phyloP scores from a whole-genome alignment of 2,888 invertebrate species.

The Athalia cordata region DNA sequence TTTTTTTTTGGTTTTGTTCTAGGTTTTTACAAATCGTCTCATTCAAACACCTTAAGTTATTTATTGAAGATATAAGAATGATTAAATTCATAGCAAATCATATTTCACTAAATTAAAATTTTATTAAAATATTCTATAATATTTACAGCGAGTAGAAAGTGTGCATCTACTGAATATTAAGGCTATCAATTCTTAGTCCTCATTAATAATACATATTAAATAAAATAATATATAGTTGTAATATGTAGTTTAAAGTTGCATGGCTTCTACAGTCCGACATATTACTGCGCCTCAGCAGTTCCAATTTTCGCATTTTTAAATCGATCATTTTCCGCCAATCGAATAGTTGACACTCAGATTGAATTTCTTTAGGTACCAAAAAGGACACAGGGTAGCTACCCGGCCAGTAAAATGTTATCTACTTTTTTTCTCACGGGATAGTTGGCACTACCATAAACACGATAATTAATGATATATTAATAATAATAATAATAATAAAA shows the following conservation, averaged over 20 bases:
- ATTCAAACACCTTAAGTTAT: not conserved
- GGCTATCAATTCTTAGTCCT: constrained; percentile 40
- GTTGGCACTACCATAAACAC: not conserved
- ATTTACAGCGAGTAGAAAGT: constrained; percentile 66
- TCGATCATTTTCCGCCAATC: constrained; percentile 3
- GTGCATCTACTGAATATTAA: constrained; percentile 19
- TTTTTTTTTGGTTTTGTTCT: not conserved
- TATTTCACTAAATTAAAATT: constrained; percentile 56
- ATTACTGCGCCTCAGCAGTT: constrained; percentile 27
- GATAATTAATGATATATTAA: not conserved
- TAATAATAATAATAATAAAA: not conserved
- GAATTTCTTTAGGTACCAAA: not conserved
- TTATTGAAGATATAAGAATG: not conserved
- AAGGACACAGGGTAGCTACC: constrained; percentile 1
- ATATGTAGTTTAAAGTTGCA: constrained; percentile 23
- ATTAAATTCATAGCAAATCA: constrained; percentile 47
- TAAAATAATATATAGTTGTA: constrained; percentile 29
- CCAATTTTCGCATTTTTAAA: not conserved
- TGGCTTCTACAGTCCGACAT: constrained; percentile 29
- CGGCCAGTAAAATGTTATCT: constrained; percentile 4
- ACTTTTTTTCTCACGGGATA: not conserved
- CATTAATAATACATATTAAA: constrained; percentile 35
- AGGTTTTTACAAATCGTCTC: not conserved
- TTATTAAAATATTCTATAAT: constrained; percentile 72
- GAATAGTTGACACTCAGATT: not conserved